phyloP scores from a whole-genome alignment of 2,797 vertebrate genomes.

The Adelosebastes latens region DNA sequence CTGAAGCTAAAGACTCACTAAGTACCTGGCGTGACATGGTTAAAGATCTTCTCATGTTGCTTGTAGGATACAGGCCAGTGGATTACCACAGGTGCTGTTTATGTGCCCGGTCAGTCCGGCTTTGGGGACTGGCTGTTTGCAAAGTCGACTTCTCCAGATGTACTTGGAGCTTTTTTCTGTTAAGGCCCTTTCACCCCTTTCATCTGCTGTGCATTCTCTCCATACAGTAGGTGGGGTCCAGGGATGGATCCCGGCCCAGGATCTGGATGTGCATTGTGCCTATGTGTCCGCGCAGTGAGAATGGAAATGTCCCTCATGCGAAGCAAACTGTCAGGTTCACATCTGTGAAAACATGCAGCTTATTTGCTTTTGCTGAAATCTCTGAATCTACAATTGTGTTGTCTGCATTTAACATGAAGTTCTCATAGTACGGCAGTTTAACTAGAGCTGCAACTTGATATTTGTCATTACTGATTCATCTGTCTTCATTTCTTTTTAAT shows the following conservation, averaged over 20 bases:
- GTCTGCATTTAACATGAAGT: neutral
- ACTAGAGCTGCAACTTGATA: neutral
- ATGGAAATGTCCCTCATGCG: constrained; percentile 37
- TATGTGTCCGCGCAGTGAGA: constrained; percentile 32
- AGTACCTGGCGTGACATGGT: constrained; percentile 10
- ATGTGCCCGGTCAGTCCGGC: constrained; percentile 37
- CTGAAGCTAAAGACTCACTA: neutral
- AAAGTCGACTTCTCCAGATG: constrained; percentile 65
- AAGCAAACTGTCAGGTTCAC: constrained; percentile 29
- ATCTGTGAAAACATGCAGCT: constrained; percentile 70
- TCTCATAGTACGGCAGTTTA: neutral
- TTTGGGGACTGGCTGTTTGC: constrained; percentile 29
- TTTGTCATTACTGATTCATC: neutral
- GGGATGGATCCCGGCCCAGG: constrained; percentile 25
- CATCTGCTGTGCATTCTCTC: constrained; percentile 37
- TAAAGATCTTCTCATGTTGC: constrained; percentile 28
- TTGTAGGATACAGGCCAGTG: constrained; percentile 10
- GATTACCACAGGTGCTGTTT: constrained; percentile 58
- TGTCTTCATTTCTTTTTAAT: neutral
- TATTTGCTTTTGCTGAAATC: constrained; percentile 30
- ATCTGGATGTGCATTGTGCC: constrained; percentile 18
- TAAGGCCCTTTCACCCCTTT: constrained; percentile 40
- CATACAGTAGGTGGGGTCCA: neutral
- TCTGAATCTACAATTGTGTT: neutral
- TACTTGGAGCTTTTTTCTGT: constrained; percentile 16